Conservation (phyloP, 2,888 invertebrate species). For the Cryptus viduatorius region DNA sequence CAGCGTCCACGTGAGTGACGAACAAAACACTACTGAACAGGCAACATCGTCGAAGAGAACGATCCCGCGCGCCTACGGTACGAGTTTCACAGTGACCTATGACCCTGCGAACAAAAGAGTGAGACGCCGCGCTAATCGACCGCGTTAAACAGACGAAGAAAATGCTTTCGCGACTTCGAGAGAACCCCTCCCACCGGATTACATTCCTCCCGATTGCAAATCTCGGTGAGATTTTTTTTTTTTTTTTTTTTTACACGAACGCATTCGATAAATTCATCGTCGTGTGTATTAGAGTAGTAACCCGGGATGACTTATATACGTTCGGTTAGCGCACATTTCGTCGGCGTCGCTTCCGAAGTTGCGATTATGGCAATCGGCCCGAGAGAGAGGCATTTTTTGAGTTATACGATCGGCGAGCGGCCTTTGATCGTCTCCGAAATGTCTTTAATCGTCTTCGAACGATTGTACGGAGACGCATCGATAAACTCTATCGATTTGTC, state of each 20-base stretch:
- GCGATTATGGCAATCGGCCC: slow-evolving; percentile 29
- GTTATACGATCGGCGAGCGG: not conserved
- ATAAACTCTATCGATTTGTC: slow-evolving; percentile 25
- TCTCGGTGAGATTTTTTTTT: slow-evolving; percentile 21
- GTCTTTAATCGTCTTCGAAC: slow-evolving; percentile 25
- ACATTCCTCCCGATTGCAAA: slow-evolving; percentile 32
- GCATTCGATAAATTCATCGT: not conserved
- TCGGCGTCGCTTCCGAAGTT: not conserved
- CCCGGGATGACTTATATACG: not conserved
- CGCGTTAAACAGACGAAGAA: slow-evolving; percentile 28
- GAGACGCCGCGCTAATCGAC: slow-evolving; percentile 29
- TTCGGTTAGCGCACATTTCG: not conserved
- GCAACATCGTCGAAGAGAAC: slow-evolving; percentile 16
- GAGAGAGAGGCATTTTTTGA: not conserved
- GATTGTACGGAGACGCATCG: slow-evolving; percentile 22
- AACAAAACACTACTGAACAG: slow-evolving; percentile 48
- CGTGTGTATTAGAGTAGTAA: not conserved
- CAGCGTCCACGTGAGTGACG: slow-evolving; percentile 24
- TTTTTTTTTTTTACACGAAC: not conserved
- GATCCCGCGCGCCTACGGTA: slow-evolving; percentile 22
- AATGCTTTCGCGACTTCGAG: not conserved
- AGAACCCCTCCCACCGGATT: slow-evolving; percentile 1
- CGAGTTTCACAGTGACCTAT: slow-evolving; percentile 51
- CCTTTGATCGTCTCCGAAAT: slow-evolving; percentile 45
- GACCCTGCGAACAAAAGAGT: slow-evolving; percentile 49